phyloP scores from a whole-genome alignment of 1,140 invertebrate genomes.

The Lordiphosa clarofinis region DNA sequence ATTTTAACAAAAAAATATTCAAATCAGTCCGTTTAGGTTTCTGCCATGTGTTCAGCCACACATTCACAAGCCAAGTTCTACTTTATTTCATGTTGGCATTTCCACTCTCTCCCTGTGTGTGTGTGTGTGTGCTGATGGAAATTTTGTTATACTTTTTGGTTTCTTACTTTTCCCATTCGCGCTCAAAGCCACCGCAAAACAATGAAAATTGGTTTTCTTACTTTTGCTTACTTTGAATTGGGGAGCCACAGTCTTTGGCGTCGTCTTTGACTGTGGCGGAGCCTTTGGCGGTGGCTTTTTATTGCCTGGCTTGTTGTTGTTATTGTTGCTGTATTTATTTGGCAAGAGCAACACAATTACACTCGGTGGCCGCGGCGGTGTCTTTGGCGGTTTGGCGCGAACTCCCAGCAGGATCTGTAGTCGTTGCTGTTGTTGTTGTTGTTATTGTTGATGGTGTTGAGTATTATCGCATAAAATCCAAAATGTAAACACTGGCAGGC shows the following conservation, averaged over 20 bases:
- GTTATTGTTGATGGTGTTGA: constrained; percentile 54
- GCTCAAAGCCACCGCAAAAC: constrained; percentile 62
- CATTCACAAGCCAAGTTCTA: constrained; percentile 46
- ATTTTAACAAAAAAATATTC: constrained; percentile 13
- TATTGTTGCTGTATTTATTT: constrained; percentile 73
- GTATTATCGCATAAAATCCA: constrained; percentile 74
- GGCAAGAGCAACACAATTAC: constrained; percentile 39
- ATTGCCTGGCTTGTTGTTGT: constrained; percentile 46
- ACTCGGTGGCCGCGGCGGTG: constrained; percentile 11
- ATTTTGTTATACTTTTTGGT: constrained; percentile 67
- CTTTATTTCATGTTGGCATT: constrained; percentile 64
- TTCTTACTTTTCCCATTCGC: constrained; percentile 39
- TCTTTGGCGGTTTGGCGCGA: constrained; percentile 25
- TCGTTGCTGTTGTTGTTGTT: background rate
- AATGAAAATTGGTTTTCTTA: constrained; percentile 77
- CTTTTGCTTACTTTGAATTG: constrained; percentile 18
- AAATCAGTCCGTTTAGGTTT: constrained; percentile 2
- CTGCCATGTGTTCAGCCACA: constrained; percentile 51
- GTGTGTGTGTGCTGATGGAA: constrained; percentile 43
- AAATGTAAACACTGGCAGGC: constrained; percentile 69
- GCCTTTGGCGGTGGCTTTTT: constrained; percentile 65
- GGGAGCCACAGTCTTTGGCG: constrained; percentile 16
- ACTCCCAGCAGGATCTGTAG: background rate
- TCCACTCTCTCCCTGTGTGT: constrained; percentile 27
- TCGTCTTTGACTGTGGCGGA: constrained; percentile 21